Evolutionary conservation across 2,797 vertebrate species (phyloP), one percentile per base, ranked within the genome.

Genomic region (Chloroceryle inda): DNA sequence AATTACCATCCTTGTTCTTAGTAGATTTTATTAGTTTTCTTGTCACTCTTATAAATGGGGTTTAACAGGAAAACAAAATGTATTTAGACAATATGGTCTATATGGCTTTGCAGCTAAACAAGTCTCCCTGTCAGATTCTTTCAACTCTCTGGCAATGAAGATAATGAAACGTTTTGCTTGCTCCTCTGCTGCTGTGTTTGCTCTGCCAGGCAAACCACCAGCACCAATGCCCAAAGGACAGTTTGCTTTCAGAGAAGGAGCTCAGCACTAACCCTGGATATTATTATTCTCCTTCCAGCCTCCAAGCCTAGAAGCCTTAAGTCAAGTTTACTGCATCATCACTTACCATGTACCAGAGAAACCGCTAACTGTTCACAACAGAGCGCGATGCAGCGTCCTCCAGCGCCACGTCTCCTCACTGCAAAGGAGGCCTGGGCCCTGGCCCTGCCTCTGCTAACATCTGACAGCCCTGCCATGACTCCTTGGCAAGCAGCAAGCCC

Each of bases 11-110:
- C 21, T 95, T 95, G 95, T 85, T 95, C 80, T 91, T 94, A 64
- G 80, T 85, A 95, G 74, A 82, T 93, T 95, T 94, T 95, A 93
- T 90, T 96, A 82, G 85, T 89, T 89, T 85, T 89, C 89, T 89
- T 96, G 89, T 95, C 94, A 93, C 59, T 90, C 69, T 94, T 94
- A 74, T 33, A 96, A 95, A 92, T 83, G 29, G 74, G 90, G n/a
- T 88, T 79, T 76, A 93, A 66, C 63, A 89, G 53, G 92, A 82
- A 95, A 95, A 83, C 83, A 94, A 91, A 94, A 94, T 87, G 35
- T 67, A 91, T 85, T 90, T 91, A 87, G 74, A 96, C 89, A 85
- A 90, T 80, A 74, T 35, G 74, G 50, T 79, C 64, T 95, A 80
- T 79, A 89, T 37, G 74, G 64, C 45, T 95, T 89, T 93, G 64